Evolutionary conservation across 2,797 vertebrate species (phyloP).

Genomic region (Syndactyla subalaris): DNA sequence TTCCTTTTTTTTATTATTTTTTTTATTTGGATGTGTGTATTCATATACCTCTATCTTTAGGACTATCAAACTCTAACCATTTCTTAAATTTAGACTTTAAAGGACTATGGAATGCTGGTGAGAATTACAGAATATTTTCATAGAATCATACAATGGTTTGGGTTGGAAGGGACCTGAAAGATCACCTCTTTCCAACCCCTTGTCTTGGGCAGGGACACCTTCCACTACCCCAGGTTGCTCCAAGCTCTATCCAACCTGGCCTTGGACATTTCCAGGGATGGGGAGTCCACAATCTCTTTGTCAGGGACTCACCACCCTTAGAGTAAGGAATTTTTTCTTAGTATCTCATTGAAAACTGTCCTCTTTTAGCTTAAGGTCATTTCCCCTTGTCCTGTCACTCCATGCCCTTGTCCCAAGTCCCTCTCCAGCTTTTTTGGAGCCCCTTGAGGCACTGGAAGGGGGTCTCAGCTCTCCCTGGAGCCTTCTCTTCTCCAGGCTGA

Average conservation of each 20-base stretch:
- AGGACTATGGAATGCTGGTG: neutral
- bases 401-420: neutral
- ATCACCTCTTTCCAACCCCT: neutral
- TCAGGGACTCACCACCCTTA: neutral
- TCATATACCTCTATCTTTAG: neutral
- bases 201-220: neutral
- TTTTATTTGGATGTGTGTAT: rapidly evolving
- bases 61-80: neutral
- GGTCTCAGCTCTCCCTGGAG: neutral
- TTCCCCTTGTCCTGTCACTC: neutral
- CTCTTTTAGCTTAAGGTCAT: neutral
- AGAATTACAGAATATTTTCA: neutral
- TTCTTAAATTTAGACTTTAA: neutral
- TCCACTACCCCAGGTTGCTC: neutral
- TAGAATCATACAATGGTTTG: neutral
- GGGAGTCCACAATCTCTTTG: rapidly evolving
- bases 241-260: rapidly evolving
- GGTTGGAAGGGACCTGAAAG: neutral
- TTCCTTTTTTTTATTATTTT: neutral
- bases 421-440: neutral
- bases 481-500: neutral
- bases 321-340: neutral
- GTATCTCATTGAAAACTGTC: too few species aligned
- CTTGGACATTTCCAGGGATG: rapidly evolving
- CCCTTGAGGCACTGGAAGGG: neutral